Evolutionary conservation across 2,888 invertebrate species (phyloP), one percentile per base, ranked within the genome.

Genomic region (Mimas tiliae): DNA sequence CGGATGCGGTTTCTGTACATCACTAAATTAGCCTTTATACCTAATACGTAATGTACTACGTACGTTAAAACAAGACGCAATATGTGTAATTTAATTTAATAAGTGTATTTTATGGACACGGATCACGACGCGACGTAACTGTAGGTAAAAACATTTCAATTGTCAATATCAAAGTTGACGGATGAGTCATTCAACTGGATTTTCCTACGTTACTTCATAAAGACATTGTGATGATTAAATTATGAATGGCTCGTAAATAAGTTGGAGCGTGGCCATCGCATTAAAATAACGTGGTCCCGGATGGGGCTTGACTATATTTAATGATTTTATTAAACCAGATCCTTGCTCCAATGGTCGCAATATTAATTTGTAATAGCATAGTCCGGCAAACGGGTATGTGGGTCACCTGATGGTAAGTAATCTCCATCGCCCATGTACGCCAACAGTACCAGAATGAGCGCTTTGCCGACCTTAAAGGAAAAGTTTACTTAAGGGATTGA

Each of bases 1-100:
- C 14, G 33, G 8, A 33, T 58, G 12, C 42, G 42, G 19, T 38
- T 19, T 34, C 12, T 42, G 0, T 8, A 19, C 58, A 42, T 58
- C 55, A 38, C 64, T 55, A 27, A 47, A 27, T 45, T 53, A 16
- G 52, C 33, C 45, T 34, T 34, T 12, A 16, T 53, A 55, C n/a
- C 8, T 38, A 34, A 34, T 52, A 45, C 16, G 53, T 64, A 27
- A 65, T n/a, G 38, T 45, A 14, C 34, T 16, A 52, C 12, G 34
- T 34, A 19, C 16, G 14, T 34, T 14, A n/a, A 64, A 52, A 64
- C 16, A 16, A 33, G 47, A 48, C 47, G 19, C 11, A 42, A 47
- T 34, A 19, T 9, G 53, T 62, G 65, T 62, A 19, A 48, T 67
- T 67, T 62, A 12, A 62, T 45, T 63, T 63, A 63, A 66, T 66